Base-by-base conservation (phyloP, 2,888 invertebrate genomes). In the Seira sanloemensis region DNA sequence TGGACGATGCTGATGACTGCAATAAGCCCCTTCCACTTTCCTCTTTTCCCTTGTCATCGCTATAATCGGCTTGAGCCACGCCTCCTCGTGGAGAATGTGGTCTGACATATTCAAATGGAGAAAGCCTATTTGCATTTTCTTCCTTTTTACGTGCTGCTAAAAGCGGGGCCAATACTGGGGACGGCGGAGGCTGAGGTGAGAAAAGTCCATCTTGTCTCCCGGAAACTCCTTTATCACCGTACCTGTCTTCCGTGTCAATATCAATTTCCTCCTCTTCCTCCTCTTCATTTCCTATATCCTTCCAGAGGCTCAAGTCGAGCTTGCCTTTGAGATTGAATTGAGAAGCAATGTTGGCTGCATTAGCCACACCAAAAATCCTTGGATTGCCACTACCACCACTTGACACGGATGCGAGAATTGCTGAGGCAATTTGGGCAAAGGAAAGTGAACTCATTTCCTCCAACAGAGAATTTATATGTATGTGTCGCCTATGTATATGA, bases 281-380 rank as follows among this genome's bases (percentile, higher is more conserved):
- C 16, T 75, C 65, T 1, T 77, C 77, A 27, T 78, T 37, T 37
- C 78, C 78, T n/a, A 78, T 78, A 16, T 71, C 19, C 23, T 25
- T 27, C 78, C 78, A 78, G 2, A 78, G 27, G 27, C 78, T 78
- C 23, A 78, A 58, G 68, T 78, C 78, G 18, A 78, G 26, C 2
- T 71, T 78, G 24, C 78, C 78, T 37, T 78, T 78, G 4, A 78
- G 71, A 46, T 62, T 58, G 4, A 71, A 16, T 37, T 77, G 7
- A 19, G 68, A 50, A 2, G 24, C 7, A n/a, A 1, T 23, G 54
- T 54, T 54, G 18, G 27, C 2, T 7, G 18, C 26, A 21, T 5
- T 27, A 24, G 24, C 65, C 1, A 19, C 58, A n/a, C 12, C 68
- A 19, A 67, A 67, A 12, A 62, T 21, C 21, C 62, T 19, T 1